These are phyloP conservation scores for Tupaia chinensis DNA, from an alignment of 2,113 vertebrate genomes.

Conservation along the genomic window DNA sequence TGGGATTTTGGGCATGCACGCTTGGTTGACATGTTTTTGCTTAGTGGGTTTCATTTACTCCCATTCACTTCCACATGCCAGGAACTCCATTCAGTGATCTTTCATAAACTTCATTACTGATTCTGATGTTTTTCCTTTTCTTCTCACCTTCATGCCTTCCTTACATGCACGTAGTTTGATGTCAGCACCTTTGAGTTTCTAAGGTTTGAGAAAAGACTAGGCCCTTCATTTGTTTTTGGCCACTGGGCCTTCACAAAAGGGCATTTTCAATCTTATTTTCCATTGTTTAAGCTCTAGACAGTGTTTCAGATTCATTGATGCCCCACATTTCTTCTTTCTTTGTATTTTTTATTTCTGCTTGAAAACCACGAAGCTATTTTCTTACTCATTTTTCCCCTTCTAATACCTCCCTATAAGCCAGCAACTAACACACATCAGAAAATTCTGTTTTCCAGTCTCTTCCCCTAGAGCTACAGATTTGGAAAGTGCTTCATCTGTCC, in stretches of 20 bases:
- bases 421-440: background rate
- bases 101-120: background rate
- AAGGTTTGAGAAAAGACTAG: background rate
- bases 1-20: too few relatives aligned
- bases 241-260: background rate
- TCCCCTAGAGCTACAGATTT: background rate
- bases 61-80: background rate
- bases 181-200: background rate
- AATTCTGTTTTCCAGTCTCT: conserved; percentile 15
- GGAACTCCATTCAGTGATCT: background rate
- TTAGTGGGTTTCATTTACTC: background rate
- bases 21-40: background rate
- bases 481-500: background rate
- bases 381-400: background rate
- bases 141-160: background rate
- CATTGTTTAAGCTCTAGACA: background rate
- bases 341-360: background rate
- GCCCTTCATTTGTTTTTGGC: background rate
- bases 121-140: background rate
- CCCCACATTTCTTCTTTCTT: background rate
- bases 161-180: background rate
- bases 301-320: background rate
- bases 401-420: background rate
- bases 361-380: background rate
- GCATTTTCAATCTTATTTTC: background rate